Evolutionary conservation across 2,888 invertebrate species (phyloP).

Genomic region (Orthosia gracilis): DNA sequence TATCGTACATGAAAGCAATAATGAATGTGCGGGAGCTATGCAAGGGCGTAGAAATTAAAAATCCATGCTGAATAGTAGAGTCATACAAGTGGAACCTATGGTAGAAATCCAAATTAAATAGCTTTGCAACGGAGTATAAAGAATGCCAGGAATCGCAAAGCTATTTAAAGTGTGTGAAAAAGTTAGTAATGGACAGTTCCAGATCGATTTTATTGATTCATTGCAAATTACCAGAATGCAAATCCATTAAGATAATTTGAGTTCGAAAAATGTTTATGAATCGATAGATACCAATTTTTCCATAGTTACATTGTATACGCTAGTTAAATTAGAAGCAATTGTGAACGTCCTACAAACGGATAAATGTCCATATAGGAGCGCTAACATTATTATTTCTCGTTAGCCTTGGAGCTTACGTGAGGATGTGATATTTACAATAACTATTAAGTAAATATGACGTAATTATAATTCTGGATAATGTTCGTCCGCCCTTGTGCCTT

Average conservation of each 20-base stretch:
- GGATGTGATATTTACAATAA: conserved; percentile 33
- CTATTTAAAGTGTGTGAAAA: background rate
- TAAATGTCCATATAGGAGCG: background rate
- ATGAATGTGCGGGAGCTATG: conserved; percentile 24
- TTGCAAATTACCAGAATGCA: background rate
- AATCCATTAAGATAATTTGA: background rate
- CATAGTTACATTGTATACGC: background rate
- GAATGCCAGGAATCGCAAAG: background rate
- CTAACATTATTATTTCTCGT: conserved; percentile 1
- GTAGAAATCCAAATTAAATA: background rate
- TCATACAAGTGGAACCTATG: background rate
- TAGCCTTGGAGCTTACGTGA: conserved; percentile 24
- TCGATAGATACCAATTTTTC: background rate
- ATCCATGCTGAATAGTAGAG: background rate
- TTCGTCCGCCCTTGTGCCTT: conserved; percentile 45
- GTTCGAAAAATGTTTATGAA: background rate
- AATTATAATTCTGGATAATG: conserved; percentile 37
- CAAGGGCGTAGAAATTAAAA: conserved; percentile 20
- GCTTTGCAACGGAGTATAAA: background rate
- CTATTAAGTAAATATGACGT: conserved; percentile 26
- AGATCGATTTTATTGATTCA: background rate
- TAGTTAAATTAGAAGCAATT: no score
- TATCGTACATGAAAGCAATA: conserved; percentile 37
- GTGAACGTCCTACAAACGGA: background rate
- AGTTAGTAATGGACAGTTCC: background rate